Evolutionary conservation across 1,140 invertebrate genomes (phyloP), one percentile per base, ranked within the genome.

Genomic region (Trichoplusia ni): DNA sequence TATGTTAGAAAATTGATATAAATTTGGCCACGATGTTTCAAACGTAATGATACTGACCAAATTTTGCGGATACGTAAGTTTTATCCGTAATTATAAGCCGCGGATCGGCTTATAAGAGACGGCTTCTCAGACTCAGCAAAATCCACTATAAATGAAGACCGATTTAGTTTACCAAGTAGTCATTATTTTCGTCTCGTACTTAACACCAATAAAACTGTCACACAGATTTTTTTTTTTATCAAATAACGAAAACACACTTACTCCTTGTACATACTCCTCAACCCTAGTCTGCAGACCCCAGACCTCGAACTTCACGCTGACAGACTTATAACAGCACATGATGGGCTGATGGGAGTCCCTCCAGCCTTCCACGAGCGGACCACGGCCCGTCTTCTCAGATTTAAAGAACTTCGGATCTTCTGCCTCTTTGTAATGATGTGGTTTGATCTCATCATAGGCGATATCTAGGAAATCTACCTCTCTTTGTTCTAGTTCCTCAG

Each of bases 251-350:
- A 69, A 54, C 18, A 67, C 68, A 91, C 88, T 89, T 92, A 97
- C 96, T 72, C 93, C 94, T 65, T 98, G 97, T 31, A 97, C 95
- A 84, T 95, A 97, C 47, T 97, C 95, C 91, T 98, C 97, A 0
- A 97, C 96, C 89, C 93, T 94, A 0, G 96, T 97, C 86, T 98
- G 97, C 65, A 98, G 90, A 0, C 97, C 97, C 96, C 97, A 98
- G 1, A 98, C 95, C 90, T 98, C 97, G 89, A 98, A 98, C 47
- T 94, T 96, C 4, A 95, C 95, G 82, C 95, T 92, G 0, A 98
- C 97, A 31, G 96, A 86, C 90, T 98, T 98, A 77, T 98, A 98
- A 23, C 97, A 98, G 90, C 97, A 98, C 97, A 98, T 98, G 42
- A 98, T 95, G 1, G 97, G 97, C 42, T 94, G 89, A 9, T 92